Conservation (phyloP, 2,113 vertebrate species). For the Calidris pugnax region DNA sequence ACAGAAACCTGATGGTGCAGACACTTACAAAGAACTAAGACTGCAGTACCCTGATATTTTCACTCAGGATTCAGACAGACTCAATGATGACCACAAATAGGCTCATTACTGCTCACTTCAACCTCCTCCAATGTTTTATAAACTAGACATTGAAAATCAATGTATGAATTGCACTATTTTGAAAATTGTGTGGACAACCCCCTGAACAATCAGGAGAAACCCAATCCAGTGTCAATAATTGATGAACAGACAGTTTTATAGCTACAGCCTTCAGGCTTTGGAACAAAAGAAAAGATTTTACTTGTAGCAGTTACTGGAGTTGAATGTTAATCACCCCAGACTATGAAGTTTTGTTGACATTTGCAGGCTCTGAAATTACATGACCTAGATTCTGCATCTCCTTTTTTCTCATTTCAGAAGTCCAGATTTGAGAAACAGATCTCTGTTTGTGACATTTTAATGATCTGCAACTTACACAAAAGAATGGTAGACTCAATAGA, state of each 20-base stretch:
- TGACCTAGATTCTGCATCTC: background rate
- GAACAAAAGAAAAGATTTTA: background rate
- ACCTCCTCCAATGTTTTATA: background rate
- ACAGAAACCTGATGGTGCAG: background rate
- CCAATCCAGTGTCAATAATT: background rate
- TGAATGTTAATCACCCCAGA: slow-evolving; percentile 11
- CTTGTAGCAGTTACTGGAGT: background rate
- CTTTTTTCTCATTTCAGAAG: background rate
- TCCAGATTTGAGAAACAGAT: background rate
- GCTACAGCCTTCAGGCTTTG: background rate
- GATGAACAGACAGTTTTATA: slow-evolving; percentile 11
- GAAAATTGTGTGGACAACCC: background rate
- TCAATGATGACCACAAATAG: background rate
- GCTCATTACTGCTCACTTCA: background rate
- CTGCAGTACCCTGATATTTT: background rate
- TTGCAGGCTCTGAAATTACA: background rate
- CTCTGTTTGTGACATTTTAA: background rate
- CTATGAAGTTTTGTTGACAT: slow-evolving; percentile 7
- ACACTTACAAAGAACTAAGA: background rate
- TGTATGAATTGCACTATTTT: background rate
- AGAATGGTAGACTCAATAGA: background rate
- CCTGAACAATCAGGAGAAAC: background rate
- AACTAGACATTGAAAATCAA: background rate
- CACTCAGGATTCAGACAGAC: background rate
- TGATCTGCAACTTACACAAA: background rate